These are phyloP conservation scores for Brachyistius frenatus DNA, from an alignment of 2,113 vertebrate genomes.

Conservation along the genomic window DNA sequence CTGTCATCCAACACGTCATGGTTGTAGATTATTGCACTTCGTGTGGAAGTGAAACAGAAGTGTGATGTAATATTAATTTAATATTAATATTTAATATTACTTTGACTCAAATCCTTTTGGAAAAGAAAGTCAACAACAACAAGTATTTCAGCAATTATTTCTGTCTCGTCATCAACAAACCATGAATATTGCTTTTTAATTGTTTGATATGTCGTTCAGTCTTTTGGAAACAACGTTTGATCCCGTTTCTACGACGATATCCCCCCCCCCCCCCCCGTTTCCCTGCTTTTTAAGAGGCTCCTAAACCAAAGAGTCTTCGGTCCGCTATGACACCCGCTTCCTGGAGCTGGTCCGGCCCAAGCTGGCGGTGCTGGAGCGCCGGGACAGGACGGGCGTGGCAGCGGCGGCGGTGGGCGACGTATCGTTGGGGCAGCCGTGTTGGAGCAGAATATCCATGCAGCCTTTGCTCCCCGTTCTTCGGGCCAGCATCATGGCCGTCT, in stretches of 20 bases:
- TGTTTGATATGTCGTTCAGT: constrained; percentile 78
- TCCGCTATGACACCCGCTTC: constrained; percentile 77
- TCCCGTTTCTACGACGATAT: not conserved
- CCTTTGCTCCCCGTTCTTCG: constrained; percentile 89
- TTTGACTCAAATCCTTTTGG: constrained; percentile 43
- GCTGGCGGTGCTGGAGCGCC: constrained; percentile 92
- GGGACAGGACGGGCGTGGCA: constrained; percentile 87
- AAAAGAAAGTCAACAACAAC: constrained; percentile 66
- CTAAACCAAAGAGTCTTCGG: no score
- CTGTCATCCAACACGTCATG: constrained; percentile 1
- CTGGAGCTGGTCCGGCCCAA: constrained; percentile 89
- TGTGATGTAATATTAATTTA: not conserved
- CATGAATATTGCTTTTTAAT: constrained; percentile 83
- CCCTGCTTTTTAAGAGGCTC: no score
- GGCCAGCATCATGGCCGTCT: constrained; percentile 89
- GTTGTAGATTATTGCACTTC: constrained; percentile 74
- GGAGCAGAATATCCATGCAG: constrained; percentile 91
- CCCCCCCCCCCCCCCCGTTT: no score
- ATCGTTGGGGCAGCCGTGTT: constrained; percentile 91
- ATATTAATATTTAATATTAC: no score
- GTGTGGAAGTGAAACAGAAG: constrained; percentile 60
- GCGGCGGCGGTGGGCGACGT: constrained; percentile 79
- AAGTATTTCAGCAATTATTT: constrained; percentile 63
- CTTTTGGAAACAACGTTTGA: constrained; percentile 50
- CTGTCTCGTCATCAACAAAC: constrained; percentile 55